phyloP scores from a whole-genome alignment of 2,888 invertebrate genomes.

The Tiphia femorata region DNA sequence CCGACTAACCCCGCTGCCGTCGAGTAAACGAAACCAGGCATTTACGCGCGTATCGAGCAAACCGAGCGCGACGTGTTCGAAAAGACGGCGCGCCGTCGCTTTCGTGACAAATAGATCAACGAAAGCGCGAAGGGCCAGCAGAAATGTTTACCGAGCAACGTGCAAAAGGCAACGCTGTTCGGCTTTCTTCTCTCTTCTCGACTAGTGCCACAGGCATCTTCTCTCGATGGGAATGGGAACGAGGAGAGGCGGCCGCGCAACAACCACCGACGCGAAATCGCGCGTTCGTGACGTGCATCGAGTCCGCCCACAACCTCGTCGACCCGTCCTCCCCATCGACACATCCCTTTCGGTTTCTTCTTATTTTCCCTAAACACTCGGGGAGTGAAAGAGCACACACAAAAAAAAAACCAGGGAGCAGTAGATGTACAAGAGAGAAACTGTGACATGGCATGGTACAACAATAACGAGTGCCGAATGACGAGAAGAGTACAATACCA shows the following conservation, averaged over 20 bases:
- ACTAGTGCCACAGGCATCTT: slow-evolving; percentile 22
- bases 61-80: no score
- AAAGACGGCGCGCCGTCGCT: background rate
- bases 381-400: slow-evolving; percentile 35
- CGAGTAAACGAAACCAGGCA: no score
- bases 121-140: slow-evolving; percentile 4
- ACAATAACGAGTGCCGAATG: slow-evolving; percentile 46
- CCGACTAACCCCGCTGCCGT: no score
- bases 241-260: background rate
- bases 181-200: slow-evolving; percentile 40
- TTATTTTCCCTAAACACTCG: slow-evolving; percentile 60
- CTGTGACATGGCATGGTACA: slow-evolving; percentile 50
- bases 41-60: no score
- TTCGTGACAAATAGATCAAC: slow-evolving; percentile 24
- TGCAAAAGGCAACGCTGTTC: slow-evolving; percentile 48
- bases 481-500: slow-evolving; percentile 56
- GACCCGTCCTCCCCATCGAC: slow-evolving; percentile 17
- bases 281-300: slow-evolving; percentile 49
- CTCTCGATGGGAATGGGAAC: slow-evolving; percentile 13
- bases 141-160: slow-evolving; percentile 34
- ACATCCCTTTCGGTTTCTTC: slow-evolving; percentile 11
- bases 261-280: slow-evolving; percentile 61
- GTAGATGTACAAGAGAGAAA: slow-evolving; percentile 35
- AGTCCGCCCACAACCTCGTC: slow-evolving; percentile 6
- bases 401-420: slow-evolving; percentile 28